Percentiles rank a stretch among this genome's conserved stretches.
These are phyloP conservation scores for Antigone vipio DNA, from an alignment of 2,113 vertebrate genomes.

Conservation along the genomic window DNA sequence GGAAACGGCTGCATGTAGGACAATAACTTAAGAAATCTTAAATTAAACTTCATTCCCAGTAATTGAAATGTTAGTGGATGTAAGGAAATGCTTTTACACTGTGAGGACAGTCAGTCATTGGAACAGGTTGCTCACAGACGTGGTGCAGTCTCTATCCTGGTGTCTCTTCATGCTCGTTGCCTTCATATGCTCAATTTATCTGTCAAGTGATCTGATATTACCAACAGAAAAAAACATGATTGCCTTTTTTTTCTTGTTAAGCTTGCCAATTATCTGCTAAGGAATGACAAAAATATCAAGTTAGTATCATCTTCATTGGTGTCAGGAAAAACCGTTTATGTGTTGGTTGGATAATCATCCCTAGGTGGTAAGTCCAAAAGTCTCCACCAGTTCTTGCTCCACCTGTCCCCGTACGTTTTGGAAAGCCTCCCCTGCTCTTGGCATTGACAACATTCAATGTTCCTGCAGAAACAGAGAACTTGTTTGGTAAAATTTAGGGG, in stretches of 20 bases:
- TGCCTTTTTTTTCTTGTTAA: neutral
- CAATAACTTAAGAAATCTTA: neutral
- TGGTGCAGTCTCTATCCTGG: neutral
- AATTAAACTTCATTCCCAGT: neutral
- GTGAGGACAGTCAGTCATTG: neutral
- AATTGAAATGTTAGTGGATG: neutral
- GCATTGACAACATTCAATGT: neutral
- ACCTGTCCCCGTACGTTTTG: fast-evolving
- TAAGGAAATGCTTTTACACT: neutral
- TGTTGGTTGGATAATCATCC: fast-evolving
- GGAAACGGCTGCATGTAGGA: neutral
- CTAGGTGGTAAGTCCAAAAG: neutral
- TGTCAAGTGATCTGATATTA: neutral
- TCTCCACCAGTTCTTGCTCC: neutral
- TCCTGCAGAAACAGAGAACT: neutral
- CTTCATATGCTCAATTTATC: neutral
- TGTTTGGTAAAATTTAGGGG: neutral
- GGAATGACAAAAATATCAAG: neutral
- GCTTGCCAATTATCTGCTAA: neutral
- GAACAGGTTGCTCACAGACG: neutral
- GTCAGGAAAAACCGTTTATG: neutral
- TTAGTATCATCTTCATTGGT: neutral
- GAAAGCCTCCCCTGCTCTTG: neutral
- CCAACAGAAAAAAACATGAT: neutral
- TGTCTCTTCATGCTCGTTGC: neutral